Conservation (phyloP, 2,113 vertebrate species). For the Copsychus sechellarum region DNA sequence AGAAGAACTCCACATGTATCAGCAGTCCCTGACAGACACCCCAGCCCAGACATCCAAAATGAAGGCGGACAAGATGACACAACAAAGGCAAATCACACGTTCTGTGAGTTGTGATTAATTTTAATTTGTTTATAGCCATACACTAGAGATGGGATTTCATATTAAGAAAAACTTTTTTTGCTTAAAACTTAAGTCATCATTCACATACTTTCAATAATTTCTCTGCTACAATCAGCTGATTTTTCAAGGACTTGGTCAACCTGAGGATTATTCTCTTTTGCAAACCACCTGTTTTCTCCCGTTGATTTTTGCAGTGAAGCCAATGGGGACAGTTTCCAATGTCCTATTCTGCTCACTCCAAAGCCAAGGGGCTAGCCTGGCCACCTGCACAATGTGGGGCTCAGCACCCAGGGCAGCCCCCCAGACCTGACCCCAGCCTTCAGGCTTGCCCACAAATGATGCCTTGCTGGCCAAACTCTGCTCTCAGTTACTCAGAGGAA, state of each 20-base stretch:
- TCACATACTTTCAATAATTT: constrained; percentile 33
- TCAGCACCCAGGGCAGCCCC: neutral
- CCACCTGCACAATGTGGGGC: neutral
- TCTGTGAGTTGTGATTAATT: constrained; percentile 65
- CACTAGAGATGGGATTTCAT: constrained; percentile 60
- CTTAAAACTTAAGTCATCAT: constrained; percentile 29
- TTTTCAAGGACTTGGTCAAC: constrained; percentile 41
- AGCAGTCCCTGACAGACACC: neutral
- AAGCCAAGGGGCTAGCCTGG: neutral
- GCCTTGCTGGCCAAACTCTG: neutral
- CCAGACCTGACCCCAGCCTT: accelerated
- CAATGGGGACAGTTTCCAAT: neutral
- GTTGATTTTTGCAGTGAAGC: neutral
- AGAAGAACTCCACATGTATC: neutral
- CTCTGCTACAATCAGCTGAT: neutral
- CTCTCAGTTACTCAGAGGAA: neutral
- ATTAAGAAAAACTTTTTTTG: constrained; percentile 17
- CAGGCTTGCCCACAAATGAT: accelerated
- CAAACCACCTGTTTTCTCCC: neutral
- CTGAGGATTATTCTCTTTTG: neutral
- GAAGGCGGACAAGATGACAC: constrained; percentile 18
- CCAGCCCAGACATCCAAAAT: neutral
- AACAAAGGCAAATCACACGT: constrained; percentile 56
- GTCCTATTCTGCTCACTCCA: neutral
- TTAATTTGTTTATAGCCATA: constrained; percentile 74